A percentile compares a stretch with the other conserved stretches of the same genome.
Evolutionary conservation across 2,113 vertebrate species (phyloP).

Genomic region (Actenoides lindsayi): DNA sequence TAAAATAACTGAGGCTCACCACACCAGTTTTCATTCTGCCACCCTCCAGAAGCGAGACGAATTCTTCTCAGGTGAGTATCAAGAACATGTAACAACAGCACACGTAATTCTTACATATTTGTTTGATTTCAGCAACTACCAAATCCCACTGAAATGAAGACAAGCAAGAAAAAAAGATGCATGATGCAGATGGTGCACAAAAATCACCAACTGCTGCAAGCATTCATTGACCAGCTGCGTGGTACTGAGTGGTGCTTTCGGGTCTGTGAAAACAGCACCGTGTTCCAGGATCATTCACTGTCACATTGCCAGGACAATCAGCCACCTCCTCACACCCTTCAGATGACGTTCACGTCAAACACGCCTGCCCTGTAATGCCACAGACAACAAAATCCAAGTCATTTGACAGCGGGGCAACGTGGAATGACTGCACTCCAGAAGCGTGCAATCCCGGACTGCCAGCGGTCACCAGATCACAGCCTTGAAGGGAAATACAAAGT

Average conservation of each 20-base stretch:
- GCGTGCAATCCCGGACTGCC: background rate
- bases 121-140: background rate
- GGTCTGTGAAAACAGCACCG: background rate
- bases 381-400: background rate
- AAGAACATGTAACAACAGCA: background rate
- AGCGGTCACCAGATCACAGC: background rate
- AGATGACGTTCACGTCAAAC: background rate
- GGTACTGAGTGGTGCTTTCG: background rate
- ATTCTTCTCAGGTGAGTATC: background rate
- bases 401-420: background rate
- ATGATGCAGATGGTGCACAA: background rate
- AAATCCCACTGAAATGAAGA: background rate
- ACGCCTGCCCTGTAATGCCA: accelerated
- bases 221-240: background rate
- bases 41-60: background rate
- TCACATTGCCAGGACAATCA: background rate
- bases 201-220: background rate
- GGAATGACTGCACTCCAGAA: background rate
- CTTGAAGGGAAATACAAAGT: background rate
- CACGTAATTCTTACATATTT: background rate
- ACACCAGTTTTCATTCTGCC: background rate
- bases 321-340: background rate
- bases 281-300: background rate
- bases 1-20: background rate
- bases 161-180: background rate